A percentile compares a stretch with the other conserved stretches of the same genome.
phyloP scores from a whole-genome alignment of 2,888 invertebrate genomes.

The Lacanobia oleracea region DNA sequence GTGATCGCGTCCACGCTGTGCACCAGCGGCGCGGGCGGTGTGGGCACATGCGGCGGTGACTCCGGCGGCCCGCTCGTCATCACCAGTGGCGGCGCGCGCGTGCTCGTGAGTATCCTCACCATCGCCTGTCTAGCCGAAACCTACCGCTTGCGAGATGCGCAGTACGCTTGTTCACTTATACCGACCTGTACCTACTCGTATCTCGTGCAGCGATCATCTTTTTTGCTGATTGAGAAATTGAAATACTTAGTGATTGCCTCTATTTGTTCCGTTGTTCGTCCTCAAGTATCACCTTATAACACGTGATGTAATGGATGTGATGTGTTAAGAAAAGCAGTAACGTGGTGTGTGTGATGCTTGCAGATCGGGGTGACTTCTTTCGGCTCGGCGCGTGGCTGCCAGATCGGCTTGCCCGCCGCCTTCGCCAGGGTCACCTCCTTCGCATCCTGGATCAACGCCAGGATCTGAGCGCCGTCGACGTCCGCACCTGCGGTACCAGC shows the following conservation, averaged over 20 bases:
- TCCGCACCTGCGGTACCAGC: not conserved
- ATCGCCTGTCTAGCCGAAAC: too few species aligned
- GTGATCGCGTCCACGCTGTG: conserved; percentile 75
- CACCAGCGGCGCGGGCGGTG: conserved; percentile 74
- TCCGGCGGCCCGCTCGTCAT: conserved; percentile 77
- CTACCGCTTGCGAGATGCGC: not conserved
- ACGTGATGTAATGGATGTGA: not conserved
- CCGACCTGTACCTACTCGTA: too few species aligned
- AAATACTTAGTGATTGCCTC: too few species aligned
- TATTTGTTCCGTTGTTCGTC: too few species aligned
- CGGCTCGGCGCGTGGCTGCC: conserved; percentile 67
- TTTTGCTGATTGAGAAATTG: too few species aligned
- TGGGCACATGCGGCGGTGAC: conserved; percentile 82
- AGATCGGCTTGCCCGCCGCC: conserved; percentile 64
- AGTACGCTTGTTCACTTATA: not conserved
- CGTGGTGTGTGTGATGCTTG: conserved; percentile 2
- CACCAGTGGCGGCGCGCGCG: conserved; percentile 67
- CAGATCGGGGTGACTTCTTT: conserved; percentile 71
- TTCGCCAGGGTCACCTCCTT: conserved; percentile 68
- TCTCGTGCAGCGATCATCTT: too few species aligned
- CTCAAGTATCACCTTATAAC: not conserved
- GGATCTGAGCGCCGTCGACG: conserved; percentile 26
- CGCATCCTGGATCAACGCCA: conserved; percentile 65
- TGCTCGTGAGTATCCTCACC: conserved; percentile 63
- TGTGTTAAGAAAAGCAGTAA: not conserved